These are phyloP conservation scores for Schizopygopsis malacanthus DNA, from an alignment of 2,797 vertebrate genomes.

Conservation along the genomic window DNA sequence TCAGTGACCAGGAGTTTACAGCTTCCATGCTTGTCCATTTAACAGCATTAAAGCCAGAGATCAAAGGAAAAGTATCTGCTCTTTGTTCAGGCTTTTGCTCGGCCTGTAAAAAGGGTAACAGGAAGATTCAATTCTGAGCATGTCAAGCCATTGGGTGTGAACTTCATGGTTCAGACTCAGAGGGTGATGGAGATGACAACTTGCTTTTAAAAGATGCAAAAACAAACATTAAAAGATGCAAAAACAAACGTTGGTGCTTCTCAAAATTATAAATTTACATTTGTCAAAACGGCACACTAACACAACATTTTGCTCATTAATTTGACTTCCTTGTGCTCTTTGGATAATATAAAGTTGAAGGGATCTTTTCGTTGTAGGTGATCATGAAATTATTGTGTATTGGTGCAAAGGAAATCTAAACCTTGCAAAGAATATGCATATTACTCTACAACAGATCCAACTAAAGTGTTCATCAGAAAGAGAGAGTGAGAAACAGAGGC, in stretches of 20 bases:
- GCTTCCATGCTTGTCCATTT: slow-evolving; percentile 8
- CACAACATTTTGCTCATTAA: neutral
- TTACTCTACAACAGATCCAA: neutral
- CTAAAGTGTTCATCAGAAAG: neutral
- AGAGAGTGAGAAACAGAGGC: neutral
- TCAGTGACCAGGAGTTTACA: neutral
- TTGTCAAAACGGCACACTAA: neutral
- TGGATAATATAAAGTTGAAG: neutral
- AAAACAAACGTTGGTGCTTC: neutral
- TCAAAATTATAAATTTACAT: neutral
- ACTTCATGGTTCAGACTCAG: neutral
- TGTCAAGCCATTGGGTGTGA: neutral
- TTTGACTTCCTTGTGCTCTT: neutral
- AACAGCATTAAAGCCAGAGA: slow-evolving; percentile 11
- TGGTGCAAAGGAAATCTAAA: neutral
- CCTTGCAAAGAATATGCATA: neutral
- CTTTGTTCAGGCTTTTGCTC: neutral
- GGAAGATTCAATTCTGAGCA: neutral
- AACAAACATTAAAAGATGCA: slow-evolving; percentile 24
- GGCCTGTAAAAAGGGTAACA: neutral
- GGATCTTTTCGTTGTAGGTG: neutral
- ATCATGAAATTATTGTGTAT: neutral
- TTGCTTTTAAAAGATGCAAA: slow-evolving; percentile 5
- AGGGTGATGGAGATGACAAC: neutral
- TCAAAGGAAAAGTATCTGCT: slow-evolving; percentile 20